Conservation (phyloP, 2,113 vertebrate genomes). For the Laterallus jamaicensis region DNA sequence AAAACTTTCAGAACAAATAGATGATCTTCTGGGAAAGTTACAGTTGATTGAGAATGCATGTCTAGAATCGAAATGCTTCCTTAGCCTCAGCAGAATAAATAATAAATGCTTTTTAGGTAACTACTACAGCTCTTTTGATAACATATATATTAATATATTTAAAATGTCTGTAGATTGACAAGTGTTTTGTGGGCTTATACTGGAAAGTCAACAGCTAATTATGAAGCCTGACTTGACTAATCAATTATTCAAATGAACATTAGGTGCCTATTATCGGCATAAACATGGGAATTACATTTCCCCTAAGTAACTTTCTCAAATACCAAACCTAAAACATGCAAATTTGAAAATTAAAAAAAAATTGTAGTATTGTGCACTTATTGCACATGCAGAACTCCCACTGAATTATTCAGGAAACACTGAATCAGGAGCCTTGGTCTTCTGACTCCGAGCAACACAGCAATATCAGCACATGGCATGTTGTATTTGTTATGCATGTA, state of each 20-base stretch:
- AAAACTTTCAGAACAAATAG: conserved; percentile 32
- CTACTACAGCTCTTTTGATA: conserved; percentile 47
- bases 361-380: neutral
- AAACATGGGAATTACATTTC: conserved; percentile 82
- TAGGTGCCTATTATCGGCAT: conserved; percentile 84
- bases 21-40: conserved; percentile 42
- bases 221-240: conserved; percentile 85
- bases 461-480: neutral
- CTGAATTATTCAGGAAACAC: conserved; percentile 52
- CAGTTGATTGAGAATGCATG: conserved; percentile 3
- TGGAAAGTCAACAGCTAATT: conserved; percentile 91
- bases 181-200: conserved; percentile 80
- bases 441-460: conserved; percentile 11
- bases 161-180: conserved; percentile 63
- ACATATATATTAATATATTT: conserved; percentile 69
- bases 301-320: conserved; percentile 79
- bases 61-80: neutral
- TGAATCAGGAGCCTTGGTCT: neutral
- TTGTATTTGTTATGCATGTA: neutral
- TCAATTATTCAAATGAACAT: conserved; percentile 98
- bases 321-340: conserved; percentile 54
- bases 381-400: conserved; percentile 31
- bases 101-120: conserved; percentile 63
- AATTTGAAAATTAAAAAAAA: conserved; percentile 25
- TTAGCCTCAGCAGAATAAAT: conserved; percentile 30